These are phyloP conservation scores for Strigamia transsilvanica DNA, from an alignment of 2,888 invertebrate species.

Conservation along the genomic window DNA sequence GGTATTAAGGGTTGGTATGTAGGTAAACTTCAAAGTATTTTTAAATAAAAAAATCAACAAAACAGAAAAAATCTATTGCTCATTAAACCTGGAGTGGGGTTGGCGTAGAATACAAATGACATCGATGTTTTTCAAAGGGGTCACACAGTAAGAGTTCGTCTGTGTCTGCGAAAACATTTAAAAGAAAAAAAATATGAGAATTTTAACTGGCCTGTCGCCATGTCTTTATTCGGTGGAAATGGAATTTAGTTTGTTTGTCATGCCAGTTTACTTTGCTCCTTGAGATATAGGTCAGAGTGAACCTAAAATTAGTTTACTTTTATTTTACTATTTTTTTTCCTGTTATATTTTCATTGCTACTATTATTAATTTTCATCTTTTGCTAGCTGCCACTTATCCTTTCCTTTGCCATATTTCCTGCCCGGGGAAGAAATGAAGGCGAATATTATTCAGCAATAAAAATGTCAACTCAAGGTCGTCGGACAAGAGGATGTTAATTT, in stretches of 20 bases:
- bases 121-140: not conserved
- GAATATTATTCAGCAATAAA: not conserved
- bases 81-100: not conserved
- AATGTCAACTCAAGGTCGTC: not conserved
- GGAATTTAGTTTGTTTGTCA: not conserved
- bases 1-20: no score
- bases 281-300: slow-evolving; percentile 6
- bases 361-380: not conserved
- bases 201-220: not conserved
- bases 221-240: not conserved
- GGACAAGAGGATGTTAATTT: not conserved
- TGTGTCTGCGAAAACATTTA: not conserved
- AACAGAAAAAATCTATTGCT: not conserved
- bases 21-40: not conserved
- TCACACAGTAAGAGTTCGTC: not conserved
- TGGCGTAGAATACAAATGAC: not conserved
- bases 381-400: not conserved
- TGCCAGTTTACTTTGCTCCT: not conserved
- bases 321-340: not conserved
- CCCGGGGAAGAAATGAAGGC: not conserved
- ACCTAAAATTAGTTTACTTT: not conserved
- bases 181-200: not conserved
- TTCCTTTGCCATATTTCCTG: not conserved
- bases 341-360: not conserved
- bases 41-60: not conserved